A percentile compares a stretch with the other conserved stretches of the same genome.
These are phyloP conservation scores for Natrix natrix DNA, from an alignment of 2,797 vertebrate species.

Conservation along the genomic window DNA sequence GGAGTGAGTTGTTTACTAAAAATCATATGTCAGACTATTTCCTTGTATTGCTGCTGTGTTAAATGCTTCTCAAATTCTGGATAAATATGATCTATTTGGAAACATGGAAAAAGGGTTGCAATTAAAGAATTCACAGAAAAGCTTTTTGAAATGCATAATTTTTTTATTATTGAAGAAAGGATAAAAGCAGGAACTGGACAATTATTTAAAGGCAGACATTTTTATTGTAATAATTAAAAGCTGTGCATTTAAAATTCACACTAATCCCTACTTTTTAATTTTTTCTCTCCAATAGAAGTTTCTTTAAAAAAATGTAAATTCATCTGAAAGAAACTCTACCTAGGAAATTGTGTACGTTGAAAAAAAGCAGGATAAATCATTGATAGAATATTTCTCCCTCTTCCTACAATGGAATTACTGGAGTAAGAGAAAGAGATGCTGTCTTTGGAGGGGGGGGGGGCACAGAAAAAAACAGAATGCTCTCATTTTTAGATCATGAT, in stretches of 20 bases:
- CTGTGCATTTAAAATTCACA: neutral
- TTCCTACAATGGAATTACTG: neutral
- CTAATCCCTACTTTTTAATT: neutral
- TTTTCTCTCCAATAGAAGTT: neutral
- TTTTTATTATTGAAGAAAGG: neutral
- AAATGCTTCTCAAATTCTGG: conserved; percentile 23
- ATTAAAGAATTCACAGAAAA: neutral
- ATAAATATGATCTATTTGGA: conserved; percentile 16
- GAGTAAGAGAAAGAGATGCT: neutral
- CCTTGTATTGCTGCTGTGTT: neutral
- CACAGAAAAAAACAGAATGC: too few relatives aligned
- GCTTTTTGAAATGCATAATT: neutral
- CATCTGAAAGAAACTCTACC: neutral
- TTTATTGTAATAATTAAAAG: neutral
- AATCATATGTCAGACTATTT: conserved; percentile 14
- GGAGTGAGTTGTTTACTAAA: conserved; percentile 55
- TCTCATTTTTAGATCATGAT: neutral
- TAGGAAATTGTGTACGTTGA: neutral
- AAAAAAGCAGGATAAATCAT: neutral
- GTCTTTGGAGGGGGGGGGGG: neutral
- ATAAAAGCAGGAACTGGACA: neutral
- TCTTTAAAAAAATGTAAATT: too few relatives aligned
- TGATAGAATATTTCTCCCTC: neutral
- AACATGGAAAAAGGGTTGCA: neutral
- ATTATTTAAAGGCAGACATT: conserved; percentile 10